A percentile compares a stretch with the other conserved stretches of the same genome.
Conservation (phyloP, 2,888 invertebrate genomes). For the Nephrotoma guestfalica region DNA sequence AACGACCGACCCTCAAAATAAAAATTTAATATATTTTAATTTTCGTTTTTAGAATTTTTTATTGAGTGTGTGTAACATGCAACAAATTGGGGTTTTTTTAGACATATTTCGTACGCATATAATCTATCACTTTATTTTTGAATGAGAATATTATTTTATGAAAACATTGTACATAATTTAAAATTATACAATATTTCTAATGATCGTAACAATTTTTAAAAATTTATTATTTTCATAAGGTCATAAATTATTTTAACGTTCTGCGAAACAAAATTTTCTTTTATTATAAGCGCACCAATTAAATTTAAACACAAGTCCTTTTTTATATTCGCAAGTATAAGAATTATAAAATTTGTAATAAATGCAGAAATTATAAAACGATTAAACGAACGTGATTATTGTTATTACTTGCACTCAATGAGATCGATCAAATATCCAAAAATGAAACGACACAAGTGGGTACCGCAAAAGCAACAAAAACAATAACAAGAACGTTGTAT, state of each 20-base stretch:
- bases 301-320: neutral
- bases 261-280: neutral
- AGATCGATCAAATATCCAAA: conserved; percentile 1
- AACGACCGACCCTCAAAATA: no score
- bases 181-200: neutral
- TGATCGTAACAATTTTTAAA: neutral
- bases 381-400: conserved; percentile 2
- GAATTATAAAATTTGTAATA: neutral
- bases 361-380: neutral
- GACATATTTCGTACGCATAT: no score
- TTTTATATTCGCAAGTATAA: neutral
- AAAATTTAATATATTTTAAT: no score
- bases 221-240: neutral
- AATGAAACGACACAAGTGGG: neutral
- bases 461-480: neutral
- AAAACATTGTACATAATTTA: neutral
- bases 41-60: no score
- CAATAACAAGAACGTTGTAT: neutral
- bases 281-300: neutral
- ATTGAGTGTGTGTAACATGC: no score
- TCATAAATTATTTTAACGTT: conserved; percentile 3
- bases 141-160: no score
- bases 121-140: no score
- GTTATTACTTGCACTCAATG: conserved; percentile 1
- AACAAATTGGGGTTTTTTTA: no score